Conservation (phyloP, 2,888 invertebrate genomes). For the Polydrusus pterygomalis region DNA sequence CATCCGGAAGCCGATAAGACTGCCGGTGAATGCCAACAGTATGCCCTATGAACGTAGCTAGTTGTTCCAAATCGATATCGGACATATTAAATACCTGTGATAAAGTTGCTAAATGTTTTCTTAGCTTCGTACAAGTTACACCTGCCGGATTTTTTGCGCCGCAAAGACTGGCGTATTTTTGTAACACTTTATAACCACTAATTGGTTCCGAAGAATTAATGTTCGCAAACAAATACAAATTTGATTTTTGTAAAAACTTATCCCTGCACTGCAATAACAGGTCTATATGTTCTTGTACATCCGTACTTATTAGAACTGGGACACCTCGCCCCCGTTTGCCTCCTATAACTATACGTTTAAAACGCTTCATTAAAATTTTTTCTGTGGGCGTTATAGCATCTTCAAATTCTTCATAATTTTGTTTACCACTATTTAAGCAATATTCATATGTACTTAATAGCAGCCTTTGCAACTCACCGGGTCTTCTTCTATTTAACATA, state of each 20-base stretch:
- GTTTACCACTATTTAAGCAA: too few relatives aligned
- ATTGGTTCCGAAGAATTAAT: conserved; percentile 44
- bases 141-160: conserved; percentile 57
- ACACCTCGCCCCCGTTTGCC: conserved; percentile 55
- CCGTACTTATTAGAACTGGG: conserved; percentile 59
- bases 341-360: conserved; percentile 50
- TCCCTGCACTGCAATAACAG: conserved; percentile 38
- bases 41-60: conserved; percentile 60
- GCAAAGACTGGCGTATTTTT: conserved; percentile 54
- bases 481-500: not conserved
- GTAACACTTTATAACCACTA: conserved; percentile 58
- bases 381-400: conserved; percentile 41
- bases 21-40: conserved; percentile 55
- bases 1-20: too few relatives aligned
- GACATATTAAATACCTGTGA: too few relatives aligned
- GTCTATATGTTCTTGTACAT: conserved; percentile 58
- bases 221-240: conserved; percentile 48
- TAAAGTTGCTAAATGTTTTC: conserved; percentile 59
- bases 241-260: conserved; percentile 19
- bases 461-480: conserved; percentile 56
- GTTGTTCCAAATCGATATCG: conserved; percentile 58
- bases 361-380: conserved; percentile 46
- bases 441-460: conserved; percentile 51
- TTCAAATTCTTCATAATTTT: conserved; percentile 52
- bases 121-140: conserved; percentile 56